These are phyloP conservation scores for Brachionus rubens DNA, from an alignment of 1,140 invertebrate species.

Conservation along the genomic window DNA sequence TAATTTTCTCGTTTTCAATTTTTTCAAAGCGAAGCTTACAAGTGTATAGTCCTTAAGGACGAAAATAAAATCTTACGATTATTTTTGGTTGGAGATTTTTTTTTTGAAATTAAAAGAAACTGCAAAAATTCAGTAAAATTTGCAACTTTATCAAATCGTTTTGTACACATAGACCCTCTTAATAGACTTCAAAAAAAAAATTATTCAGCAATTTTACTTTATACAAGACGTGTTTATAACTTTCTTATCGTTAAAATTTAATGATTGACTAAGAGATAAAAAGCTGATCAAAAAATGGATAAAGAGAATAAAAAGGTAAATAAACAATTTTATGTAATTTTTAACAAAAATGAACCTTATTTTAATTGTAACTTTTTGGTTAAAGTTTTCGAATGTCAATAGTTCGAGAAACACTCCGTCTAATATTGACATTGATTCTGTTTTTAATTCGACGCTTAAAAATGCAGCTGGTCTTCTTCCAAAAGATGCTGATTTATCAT, in stretches of 20 bases:
- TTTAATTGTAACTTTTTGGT: background rate
- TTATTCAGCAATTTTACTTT: too few relatives aligned
- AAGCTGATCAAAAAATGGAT: background rate
- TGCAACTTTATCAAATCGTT: background rate
- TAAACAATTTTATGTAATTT: background rate
- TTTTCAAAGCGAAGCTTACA: background rate
- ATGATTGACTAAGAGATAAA: background rate
- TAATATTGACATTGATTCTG: background rate
- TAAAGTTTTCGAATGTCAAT: background rate
- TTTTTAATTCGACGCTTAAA: constrained; percentile 40
- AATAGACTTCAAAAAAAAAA: too few relatives aligned
- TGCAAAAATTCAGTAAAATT: constrained; percentile 7
- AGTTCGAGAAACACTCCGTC: background rate
- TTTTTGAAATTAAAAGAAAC: background rate
- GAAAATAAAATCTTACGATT: too few relatives aligned
- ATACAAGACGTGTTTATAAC: too few relatives aligned
- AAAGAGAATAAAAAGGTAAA: constrained; percentile 39
- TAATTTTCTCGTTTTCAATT: background rate
- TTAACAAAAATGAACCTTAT: background rate
- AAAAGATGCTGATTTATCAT: constrained; percentile 32
- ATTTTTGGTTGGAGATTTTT: too few relatives aligned
- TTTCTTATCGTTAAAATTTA: background rate
- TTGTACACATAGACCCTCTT: too few relatives aligned
- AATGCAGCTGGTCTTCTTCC: background rate
- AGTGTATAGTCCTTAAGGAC: too few relatives aligned